Conservation (phyloP, 1,140 invertebrate genomes). For the Neotoxoptera formosana region DNA sequence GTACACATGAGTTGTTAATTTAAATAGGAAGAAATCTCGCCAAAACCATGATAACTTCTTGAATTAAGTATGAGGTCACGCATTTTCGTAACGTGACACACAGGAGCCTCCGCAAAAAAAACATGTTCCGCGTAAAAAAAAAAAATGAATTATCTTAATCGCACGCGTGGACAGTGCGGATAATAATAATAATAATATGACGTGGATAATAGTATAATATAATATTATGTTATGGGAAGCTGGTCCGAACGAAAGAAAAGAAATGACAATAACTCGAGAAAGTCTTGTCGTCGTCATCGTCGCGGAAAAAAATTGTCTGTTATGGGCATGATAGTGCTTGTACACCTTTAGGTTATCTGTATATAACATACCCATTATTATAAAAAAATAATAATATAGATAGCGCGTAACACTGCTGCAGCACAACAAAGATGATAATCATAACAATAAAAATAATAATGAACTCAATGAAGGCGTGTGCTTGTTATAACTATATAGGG, state of each 20-base stretch:
- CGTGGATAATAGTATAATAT: not conserved
- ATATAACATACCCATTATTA: not conserved
- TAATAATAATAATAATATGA: not conserved
- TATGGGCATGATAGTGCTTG: not conserved
- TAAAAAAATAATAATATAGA: not conserved
- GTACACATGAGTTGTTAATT: not conserved
- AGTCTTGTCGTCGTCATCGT: not conserved
- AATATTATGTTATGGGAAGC: not conserved
- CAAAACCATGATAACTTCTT: not conserved
- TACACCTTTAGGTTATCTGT: not conserved
- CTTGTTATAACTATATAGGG: not conserved
- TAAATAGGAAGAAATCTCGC: not conserved
- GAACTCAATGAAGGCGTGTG: not conserved
- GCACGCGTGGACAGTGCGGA: not conserved
- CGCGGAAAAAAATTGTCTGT: not conserved
- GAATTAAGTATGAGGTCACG: slow-evolving; percentile 1
- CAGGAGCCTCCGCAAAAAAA: not conserved
- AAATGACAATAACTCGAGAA: slow-evolving; percentile 10
- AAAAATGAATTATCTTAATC: not conserved
- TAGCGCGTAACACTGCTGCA: not conserved
- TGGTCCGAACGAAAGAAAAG: not conserved
- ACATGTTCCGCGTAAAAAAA: not conserved
- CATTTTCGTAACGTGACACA: not conserved
- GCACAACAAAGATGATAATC: not conserved
- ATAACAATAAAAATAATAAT: not conserved